Evolutionary conservation across 37 sponge, comb jelly and placozoan species (phyloP).

Genomic region (Spongia lamella): DNA sequence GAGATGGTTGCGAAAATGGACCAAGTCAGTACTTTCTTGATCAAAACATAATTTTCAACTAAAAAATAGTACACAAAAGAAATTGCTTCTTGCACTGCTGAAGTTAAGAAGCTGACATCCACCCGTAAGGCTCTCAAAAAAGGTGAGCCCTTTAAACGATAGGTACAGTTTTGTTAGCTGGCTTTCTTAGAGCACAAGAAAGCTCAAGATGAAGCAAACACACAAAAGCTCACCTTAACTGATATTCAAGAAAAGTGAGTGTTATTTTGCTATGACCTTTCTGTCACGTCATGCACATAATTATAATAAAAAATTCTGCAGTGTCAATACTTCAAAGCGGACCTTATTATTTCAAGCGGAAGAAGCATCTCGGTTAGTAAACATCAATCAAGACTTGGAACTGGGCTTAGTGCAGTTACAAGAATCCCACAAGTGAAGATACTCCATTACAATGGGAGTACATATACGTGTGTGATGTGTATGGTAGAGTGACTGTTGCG

Average conservation of each 20-base stretch:
- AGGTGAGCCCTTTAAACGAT: slow-evolving; percentile 13
- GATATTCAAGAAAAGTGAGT: slow-evolving; percentile 38
- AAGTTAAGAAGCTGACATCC: slow-evolving; percentile 4
- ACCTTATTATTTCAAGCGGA: slow-evolving; percentile 48
- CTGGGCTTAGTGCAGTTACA: slow-evolving; percentile 32
- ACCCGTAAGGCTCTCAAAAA: slow-evolving; percentile 24
- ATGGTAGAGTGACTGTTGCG: slow-evolving; percentile 36
- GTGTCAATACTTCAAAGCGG: slow-evolving; percentile 39
- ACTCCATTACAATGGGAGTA: too few relatives aligned
- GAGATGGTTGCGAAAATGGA: slow-evolving; percentile 11
- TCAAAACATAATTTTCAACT: not conserved
- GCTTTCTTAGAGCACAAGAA: slow-evolving; percentile 27
- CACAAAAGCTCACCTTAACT: slow-evolving; percentile 14
- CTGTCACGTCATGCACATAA: not conserved
- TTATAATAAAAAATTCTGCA: not conserved
- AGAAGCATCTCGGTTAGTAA: slow-evolving; percentile 40
- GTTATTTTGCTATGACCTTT: not conserved
- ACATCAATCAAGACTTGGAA: slow-evolving; percentile 36
- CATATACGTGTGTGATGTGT: too few relatives aligned
- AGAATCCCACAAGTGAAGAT: slow-evolving; percentile 68
- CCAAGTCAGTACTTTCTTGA: not conserved
- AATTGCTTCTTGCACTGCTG: slow-evolving; percentile 15
- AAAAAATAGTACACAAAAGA: slow-evolving; percentile 33
- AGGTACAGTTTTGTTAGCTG: not conserved
- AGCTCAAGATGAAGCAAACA: slow-evolving; percentile 12